Base-by-base conservation (phyloP, 2,113 vertebrate species). In the Glaucomys volans region DNA sequence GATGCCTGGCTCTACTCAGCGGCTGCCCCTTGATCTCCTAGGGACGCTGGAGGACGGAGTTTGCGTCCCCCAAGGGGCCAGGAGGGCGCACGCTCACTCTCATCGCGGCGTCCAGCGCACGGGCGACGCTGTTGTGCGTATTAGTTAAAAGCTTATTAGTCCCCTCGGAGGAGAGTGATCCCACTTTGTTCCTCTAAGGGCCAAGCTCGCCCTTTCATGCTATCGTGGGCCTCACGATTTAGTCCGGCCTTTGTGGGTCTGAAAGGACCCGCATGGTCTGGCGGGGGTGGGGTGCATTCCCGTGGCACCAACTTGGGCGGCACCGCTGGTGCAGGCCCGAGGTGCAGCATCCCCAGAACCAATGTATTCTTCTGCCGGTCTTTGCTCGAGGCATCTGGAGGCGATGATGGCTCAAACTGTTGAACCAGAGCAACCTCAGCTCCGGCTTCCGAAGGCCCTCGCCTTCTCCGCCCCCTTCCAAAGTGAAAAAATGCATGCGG, bases 141-240 rank as follows among this genome's bases (percentile, higher is more conserved):
- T 99, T 99, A 99, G 99, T 99, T 99, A 99, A 99, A 99, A 99
- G 99, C 99, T 99, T 99, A 99, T 99, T 99, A 99, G 99, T 99
- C 98, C 98, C 97, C 98, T 99, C 98, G 98, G 98, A 99, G 98
- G 99, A 98, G 99, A 99, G 99, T 99, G 99, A 99, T 99, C 99
- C 99, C 99, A 99, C 99, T 99, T 99, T 99, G 99, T 99, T 99
- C 99, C 99, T 98, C 98, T 99, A 99, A 98, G 99, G 99, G 99
- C 99, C 98, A 98, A 99, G 99, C 98, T 99, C 98, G 98, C 99
- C 98, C 99, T 99, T 99, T 99, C 99, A 99, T 99, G 99, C 99
- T 99, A 99, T 99, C 99, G 99, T 99, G 99, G 98, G 99, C 98
- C 98, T 98, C 97, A 98, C 99, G 99, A 99, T 99, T 99, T 99